Evolutionary conservation across 2,888 invertebrate genomes (phyloP).

Genomic region (Antheraea yamamai): DNA sequence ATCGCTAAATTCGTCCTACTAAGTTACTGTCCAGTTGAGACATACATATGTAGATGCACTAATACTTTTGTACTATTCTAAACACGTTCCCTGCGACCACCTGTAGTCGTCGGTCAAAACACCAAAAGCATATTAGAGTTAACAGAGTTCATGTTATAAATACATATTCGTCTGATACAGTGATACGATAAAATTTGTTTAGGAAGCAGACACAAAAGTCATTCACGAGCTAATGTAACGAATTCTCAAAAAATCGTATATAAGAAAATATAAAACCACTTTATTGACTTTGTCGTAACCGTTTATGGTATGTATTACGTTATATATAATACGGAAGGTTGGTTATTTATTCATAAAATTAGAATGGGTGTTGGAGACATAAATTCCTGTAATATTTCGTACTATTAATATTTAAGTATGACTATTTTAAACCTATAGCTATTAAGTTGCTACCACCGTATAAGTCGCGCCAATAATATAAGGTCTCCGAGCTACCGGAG

Average conservation of each 20-base stretch:
- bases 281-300: background rate
- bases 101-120: slow-evolving; percentile 16
- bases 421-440: too few species aligned
- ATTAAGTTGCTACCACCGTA: too few species aligned
- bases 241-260: background rate
- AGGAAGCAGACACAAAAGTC: slow-evolving; percentile 10
- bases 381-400: too few species aligned
- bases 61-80: slow-evolving; percentile 12
- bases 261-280: background rate
- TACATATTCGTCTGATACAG: background rate
- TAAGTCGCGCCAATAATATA: too few species aligned
- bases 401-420: too few species aligned
- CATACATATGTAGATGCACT: background rate
- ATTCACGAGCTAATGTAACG: background rate
- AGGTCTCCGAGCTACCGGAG: too few species aligned
- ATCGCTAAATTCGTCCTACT: slow-evolving; percentile 10
- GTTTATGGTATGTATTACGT: background rate
- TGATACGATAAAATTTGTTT: slow-evolving; percentile 13
- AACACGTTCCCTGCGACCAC: slow-evolving; percentile 14
- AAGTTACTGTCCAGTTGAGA: slow-evolving; percentile 1
- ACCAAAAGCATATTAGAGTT: slow-evolving; percentile 1
- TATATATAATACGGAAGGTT: background rate
- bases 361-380: background rate
- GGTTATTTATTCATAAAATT: background rate
- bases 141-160: background rate